These are phyloP conservation scores for Diplolepis rosae DNA, from an alignment of 2,888 invertebrate species.

Conservation along the genomic window DNA sequence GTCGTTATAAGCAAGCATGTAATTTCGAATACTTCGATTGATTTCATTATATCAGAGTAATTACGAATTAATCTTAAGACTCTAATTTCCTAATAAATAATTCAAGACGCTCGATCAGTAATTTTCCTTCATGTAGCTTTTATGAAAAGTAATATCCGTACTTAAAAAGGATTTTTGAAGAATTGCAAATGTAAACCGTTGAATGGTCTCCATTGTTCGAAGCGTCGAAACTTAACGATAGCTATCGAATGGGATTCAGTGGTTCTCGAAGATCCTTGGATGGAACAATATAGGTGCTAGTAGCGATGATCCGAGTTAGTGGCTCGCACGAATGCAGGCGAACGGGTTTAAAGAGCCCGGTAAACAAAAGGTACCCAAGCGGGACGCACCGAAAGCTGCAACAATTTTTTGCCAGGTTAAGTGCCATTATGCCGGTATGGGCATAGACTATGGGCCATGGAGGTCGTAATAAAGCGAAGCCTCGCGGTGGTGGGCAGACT, in stretches of 20 bases:
- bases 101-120: no score
- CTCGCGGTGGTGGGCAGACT: conserved; percentile 64
- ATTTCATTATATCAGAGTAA: background rate
- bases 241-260: conserved; percentile 51
- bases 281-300: conserved; percentile 36
- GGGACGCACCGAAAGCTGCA: conserved; percentile 59
- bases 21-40: background rate
- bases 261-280: conserved; percentile 48
- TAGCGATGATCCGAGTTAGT: conserved; percentile 42
- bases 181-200: background rate
- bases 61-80: background rate
- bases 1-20: background rate
- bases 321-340: conserved; percentile 43
- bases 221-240: conserved; percentile 50
- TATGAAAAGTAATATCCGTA: no score
- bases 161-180: background rate
- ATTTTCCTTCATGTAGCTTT: no score
- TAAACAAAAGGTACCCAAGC: conserved; percentile 51
- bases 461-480: conserved; percentile 63
- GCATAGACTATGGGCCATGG: conserved; percentile 61
- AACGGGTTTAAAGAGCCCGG: conserved; percentile 41
- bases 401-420: conserved; percentile 63
- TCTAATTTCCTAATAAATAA: background rate
- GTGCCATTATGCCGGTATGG: conserved; percentile 66
- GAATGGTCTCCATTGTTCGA: conserved; percentile 45